phyloP scores from a whole-genome alignment of 1,140 invertebrate genomes.

The Musca domestica region DNA sequence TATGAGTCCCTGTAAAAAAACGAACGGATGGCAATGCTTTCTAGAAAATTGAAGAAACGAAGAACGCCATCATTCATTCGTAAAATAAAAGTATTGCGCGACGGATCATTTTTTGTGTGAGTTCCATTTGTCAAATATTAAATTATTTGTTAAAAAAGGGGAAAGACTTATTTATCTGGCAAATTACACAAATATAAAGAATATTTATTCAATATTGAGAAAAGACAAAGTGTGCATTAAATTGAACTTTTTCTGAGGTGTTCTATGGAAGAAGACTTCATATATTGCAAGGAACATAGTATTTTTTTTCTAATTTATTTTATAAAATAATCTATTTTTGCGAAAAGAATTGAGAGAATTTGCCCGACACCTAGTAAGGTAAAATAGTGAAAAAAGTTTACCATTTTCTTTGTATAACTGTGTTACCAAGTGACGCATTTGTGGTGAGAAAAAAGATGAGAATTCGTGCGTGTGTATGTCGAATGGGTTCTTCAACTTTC shows the following conservation, averaged over 20 bases:
- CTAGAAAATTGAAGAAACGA: slow-evolving; percentile 7
- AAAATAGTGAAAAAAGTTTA: not conserved
- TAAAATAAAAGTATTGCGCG: slow-evolving; percentile 23
- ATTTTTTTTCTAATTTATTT: no score
- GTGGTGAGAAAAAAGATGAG: not conserved
- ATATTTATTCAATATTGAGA: not conserved
- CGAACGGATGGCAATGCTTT: not conserved
- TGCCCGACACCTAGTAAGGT: not conserved
- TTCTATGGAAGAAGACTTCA: no score
- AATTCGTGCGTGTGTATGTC: no score
- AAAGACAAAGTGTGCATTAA: not conserved
- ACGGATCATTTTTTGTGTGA: slow-evolving; percentile 23
- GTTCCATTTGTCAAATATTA: not conserved
- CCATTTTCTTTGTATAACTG: slow-evolving; percentile 11
- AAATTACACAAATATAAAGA: not conserved
- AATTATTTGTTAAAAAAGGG: not conserved
- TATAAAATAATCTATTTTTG: no score
- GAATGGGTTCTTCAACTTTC: no score
- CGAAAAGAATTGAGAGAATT: no score
- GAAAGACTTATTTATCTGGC: not conserved
- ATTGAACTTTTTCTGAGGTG: no score
- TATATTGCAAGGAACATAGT: no score
- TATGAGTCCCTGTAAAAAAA: no score
- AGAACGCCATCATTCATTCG: slow-evolving; percentile 10
- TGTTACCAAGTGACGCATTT: slow-evolving; percentile 15